phyloP scores from a whole-genome alignment of 2,797 vertebrate species.

The Carduelis carduelis region DNA sequence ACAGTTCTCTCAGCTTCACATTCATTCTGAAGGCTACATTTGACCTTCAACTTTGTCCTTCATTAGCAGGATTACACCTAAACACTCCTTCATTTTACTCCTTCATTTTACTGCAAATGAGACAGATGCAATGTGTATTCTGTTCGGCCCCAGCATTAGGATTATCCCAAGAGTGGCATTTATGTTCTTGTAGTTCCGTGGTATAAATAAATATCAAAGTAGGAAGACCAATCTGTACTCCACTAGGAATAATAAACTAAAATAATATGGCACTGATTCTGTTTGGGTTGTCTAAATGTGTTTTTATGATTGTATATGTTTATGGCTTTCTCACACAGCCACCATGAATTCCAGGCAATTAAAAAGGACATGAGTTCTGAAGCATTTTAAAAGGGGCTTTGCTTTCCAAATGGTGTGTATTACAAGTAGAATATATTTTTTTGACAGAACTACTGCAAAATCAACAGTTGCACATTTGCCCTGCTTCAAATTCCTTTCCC shows the following conservation, averaged over 20 bases:
- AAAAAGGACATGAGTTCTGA: constrained; percentile 70
- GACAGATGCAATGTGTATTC: constrained; percentile 65
- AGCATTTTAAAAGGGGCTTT: constrained; percentile 67
- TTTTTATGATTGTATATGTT: constrained; percentile 78
- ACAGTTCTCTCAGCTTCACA: neutral
- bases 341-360: constrained; percentile 78
- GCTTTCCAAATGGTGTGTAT: constrained; percentile 56
- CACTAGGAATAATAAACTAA: constrained; percentile 80
- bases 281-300: constrained; percentile 76
- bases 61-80: constrained; percentile 56
- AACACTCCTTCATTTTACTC: constrained; percentile 63
- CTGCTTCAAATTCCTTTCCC: neutral
- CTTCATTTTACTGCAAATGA: constrained; percentile 71
- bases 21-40: constrained; percentile 46
- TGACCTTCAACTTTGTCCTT: constrained; percentile 77
- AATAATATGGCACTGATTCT: constrained; percentile 79
- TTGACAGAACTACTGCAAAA: neutral
- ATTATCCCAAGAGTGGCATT: constrained; percentile 79
- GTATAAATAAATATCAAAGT: constrained; percentile 82
- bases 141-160: constrained; percentile 58
- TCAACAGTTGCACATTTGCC: constrained; percentile 3
- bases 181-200: constrained; percentile 72
- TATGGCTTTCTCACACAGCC: constrained; percentile 72
- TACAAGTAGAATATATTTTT: constrained; percentile 54
- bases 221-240: constrained; percentile 73